phyloP scores from a whole-genome alignment of 2,888 invertebrate genomes.

The Dromius quadrimaculatus region DNA sequence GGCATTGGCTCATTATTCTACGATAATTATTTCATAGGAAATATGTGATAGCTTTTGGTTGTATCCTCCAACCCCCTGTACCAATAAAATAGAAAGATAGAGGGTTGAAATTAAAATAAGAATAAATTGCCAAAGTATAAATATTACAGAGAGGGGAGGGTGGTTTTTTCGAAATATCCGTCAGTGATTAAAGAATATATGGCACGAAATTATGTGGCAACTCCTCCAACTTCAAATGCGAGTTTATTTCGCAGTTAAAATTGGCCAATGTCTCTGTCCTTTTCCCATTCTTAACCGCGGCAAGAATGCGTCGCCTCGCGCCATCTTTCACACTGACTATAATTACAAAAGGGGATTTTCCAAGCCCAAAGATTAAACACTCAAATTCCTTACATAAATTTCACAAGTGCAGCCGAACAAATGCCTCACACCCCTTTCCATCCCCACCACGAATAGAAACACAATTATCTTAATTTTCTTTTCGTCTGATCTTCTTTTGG shows the following conservation, averaged over 20 bases:
- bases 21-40: too few species aligned
- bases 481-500: constrained; percentile 59
- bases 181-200: too few species aligned
- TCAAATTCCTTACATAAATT: constrained; percentile 65
- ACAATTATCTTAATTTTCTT: constrained; percentile 66
- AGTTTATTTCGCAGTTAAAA: constrained; percentile 40
- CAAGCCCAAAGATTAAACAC: constrained; percentile 64
- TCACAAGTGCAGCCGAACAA: constrained; percentile 61
- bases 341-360: constrained; percentile 66
- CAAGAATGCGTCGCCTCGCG: constrained; percentile 47
- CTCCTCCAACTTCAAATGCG: constrained; percentile 10
- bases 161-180: too few species aligned
- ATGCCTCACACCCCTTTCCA: constrained; percentile 57
- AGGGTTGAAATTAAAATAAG: too few species aligned
- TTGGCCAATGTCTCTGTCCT: constrained; percentile 28
- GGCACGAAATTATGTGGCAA: constrained; percentile 45
- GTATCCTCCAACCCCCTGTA: too few species aligned
- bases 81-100: too few species aligned
- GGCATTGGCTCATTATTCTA: too few species aligned
- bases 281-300: constrained; percentile 11
- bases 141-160: too few species aligned
- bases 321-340: constrained; percentile 64
- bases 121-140: too few species aligned
- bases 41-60: too few species aligned
- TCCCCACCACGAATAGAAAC: constrained; percentile 61